Conservation (phyloP, 2,113 vertebrate species). For the Myiagra hebetior region DNA sequence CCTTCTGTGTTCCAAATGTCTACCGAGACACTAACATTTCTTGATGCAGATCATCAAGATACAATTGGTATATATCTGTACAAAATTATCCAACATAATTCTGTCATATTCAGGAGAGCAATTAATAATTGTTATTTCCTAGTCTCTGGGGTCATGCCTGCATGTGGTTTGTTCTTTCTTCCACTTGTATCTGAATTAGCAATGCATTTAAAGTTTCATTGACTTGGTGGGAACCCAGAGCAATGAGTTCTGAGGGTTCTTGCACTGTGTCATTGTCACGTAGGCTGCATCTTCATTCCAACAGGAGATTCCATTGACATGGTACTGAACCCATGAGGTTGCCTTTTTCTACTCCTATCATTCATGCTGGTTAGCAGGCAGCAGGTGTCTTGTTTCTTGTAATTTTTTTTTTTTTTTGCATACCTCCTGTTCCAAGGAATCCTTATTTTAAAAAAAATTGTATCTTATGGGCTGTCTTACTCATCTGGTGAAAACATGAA, state of each 20-base stretch:
- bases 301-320: accelerated
- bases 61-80: background rate
- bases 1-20: background rate
- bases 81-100: background rate
- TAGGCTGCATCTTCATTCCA: background rate
- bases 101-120: background rate
- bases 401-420: background rate
- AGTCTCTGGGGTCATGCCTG: background rate
- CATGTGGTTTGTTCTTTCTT: background rate
- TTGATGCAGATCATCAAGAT: background rate
- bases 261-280: background rate
- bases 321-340: background rate
- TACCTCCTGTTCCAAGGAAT: background rate
- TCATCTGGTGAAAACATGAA: background rate
- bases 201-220: background rate
- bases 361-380: background rate
- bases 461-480: background rate
- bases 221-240: background rate
- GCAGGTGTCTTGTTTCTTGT: background rate
- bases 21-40: background rate
- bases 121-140: background rate
- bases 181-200: background rate
- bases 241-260: background rate
- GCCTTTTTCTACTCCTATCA: background rate
- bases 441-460: background rate